phyloP scores from a whole-genome alignment of 2,797 vertebrate species.

The Melanotaenia parkinsoni region DNA sequence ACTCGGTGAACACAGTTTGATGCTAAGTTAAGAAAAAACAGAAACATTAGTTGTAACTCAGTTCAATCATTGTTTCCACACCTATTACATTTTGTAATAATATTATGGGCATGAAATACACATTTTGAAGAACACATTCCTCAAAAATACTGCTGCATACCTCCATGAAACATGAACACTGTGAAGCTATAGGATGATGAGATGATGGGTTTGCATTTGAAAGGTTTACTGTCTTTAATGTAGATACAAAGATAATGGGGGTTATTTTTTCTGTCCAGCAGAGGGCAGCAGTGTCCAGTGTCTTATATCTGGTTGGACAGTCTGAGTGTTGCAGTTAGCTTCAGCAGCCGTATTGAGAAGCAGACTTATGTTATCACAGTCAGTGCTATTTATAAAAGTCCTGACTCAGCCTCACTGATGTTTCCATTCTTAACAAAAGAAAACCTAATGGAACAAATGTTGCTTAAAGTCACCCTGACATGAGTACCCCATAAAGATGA shows the following conservation, averaged over 20 bases:
- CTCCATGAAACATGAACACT: not conserved
- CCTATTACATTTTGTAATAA: too few species aligned
- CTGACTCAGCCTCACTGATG: slow-evolving; percentile 72
- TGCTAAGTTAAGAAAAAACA: too few species aligned
- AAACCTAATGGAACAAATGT: slow-evolving; percentile 43
- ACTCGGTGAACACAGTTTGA: too few species aligned
- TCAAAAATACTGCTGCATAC: not conserved
- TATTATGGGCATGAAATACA: not conserved
- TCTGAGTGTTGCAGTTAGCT: slow-evolving; percentile 40
- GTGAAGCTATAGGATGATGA: not conserved
- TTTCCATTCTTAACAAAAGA: slow-evolving; percentile 50
- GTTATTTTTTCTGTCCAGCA: slow-evolving; percentile 58
- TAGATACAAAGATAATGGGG: not conserved
- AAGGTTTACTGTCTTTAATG: not conserved
- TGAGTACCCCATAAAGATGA: slow-evolving; percentile 8
- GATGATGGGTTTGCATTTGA: not conserved
- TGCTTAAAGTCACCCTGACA: slow-evolving; percentile 25
- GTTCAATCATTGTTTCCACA: too few species aligned
- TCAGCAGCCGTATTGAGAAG: slow-evolving; percentile 51
- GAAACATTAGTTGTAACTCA: too few species aligned
- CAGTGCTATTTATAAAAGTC: slow-evolving; percentile 75
- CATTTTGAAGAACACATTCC: not conserved
- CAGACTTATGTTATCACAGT: slow-evolving; percentile 66
- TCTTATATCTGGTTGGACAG: not conserved
- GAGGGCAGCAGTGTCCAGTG: slow-evolving; percentile 67